Conservation (phyloP, 2,113 vertebrate species). For the Lagopus muta region DNA sequence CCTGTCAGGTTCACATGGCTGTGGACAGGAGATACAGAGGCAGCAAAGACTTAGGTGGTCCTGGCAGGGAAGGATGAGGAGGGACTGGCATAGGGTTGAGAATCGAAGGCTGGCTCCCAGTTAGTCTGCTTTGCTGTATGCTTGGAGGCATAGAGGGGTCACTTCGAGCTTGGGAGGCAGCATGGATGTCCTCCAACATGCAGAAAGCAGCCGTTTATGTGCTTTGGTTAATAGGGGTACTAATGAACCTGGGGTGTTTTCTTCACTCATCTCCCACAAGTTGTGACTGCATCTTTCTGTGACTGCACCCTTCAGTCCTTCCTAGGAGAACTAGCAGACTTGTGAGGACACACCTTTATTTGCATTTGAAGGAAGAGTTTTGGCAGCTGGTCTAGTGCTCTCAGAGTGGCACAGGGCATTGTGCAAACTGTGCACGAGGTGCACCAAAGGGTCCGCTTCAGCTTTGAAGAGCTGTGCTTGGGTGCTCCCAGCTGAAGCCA, state of each 20-base stretch:
- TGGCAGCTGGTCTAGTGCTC: conserved; percentile 27
- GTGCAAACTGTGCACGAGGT: not conserved
- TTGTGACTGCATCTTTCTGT: conserved; percentile 12
- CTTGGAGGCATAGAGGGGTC: not conserved
- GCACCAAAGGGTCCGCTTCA: conserved; percentile 8
- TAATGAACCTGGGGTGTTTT: not conserved
- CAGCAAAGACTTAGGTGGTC: not conserved
- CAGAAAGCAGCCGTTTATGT: not conserved
- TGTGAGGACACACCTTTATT: not conserved
- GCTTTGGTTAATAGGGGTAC: not conserved
- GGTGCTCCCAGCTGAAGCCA: conserved; percentile 9
- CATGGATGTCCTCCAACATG: not conserved
- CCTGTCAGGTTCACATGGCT: not conserved
- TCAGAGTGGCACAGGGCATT: not conserved
- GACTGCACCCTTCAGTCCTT: conserved; percentile 29
- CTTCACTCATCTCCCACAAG: not conserved
- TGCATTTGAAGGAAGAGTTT: conserved; percentile 1
- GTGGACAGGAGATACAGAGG: not conserved
- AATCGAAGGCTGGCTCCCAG: not conserved
- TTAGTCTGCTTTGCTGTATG: not conserved
- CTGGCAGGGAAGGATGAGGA: not conserved
- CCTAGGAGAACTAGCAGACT: not conserved
- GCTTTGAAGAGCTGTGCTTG: not conserved
- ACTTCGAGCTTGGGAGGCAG: not conserved
- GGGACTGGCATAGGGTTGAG: not conserved